These are phyloP conservation scores for Neoaliturus tenellus DNA, from an alignment of 2,888 invertebrate genomes.

Conservation along the genomic window DNA sequence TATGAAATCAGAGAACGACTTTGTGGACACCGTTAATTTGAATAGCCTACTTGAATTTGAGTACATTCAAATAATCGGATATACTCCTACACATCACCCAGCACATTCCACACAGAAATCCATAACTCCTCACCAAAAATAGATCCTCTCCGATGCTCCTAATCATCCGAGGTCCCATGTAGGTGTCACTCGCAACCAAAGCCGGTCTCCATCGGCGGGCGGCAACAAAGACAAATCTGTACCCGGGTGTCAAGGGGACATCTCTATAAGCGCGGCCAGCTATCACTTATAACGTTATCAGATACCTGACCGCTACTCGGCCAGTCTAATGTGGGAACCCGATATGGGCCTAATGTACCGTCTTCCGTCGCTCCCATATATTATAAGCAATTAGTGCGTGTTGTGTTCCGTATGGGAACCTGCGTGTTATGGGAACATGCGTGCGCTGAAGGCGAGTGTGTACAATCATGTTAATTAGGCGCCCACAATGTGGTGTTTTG, in stretches of 20 bases:
- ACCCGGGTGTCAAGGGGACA: neutral
- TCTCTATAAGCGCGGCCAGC: slow-evolving; percentile 4
- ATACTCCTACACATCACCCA: too few relatives aligned
- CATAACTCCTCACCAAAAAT: too few relatives aligned
- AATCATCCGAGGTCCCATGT: neutral
- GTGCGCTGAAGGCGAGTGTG: slow-evolving; percentile 24
- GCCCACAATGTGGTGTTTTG: neutral
- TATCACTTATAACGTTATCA: slow-evolving; percentile 48
- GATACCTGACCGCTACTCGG: neutral
- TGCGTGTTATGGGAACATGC: slow-evolving; percentile 43
- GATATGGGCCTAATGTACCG: slow-evolving; percentile 36
- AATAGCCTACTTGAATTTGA: too few relatives aligned
- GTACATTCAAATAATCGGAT: too few relatives aligned
- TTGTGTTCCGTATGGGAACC: slow-evolving; percentile 1
- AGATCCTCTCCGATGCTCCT: neutral
- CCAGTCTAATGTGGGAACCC: slow-evolving; percentile 44
- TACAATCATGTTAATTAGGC: slow-evolving; percentile 23
- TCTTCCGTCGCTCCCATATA: slow-evolving; percentile 41
- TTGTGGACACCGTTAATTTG: too few relatives aligned
- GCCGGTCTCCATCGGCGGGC: neutral
- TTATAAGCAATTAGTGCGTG: slow-evolving; percentile 45
- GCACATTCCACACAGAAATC: too few relatives aligned
- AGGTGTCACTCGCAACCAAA: neutral
- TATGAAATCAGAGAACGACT: too few relatives aligned
- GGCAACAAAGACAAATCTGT: slow-evolving; percentile 11